A percentile compares a stretch with the other conserved stretches of the same genome.
These are phyloP conservation scores for Phocoena sinus DNA, from an alignment of 2,113 vertebrate species.

Conservation along the genomic window DNA sequence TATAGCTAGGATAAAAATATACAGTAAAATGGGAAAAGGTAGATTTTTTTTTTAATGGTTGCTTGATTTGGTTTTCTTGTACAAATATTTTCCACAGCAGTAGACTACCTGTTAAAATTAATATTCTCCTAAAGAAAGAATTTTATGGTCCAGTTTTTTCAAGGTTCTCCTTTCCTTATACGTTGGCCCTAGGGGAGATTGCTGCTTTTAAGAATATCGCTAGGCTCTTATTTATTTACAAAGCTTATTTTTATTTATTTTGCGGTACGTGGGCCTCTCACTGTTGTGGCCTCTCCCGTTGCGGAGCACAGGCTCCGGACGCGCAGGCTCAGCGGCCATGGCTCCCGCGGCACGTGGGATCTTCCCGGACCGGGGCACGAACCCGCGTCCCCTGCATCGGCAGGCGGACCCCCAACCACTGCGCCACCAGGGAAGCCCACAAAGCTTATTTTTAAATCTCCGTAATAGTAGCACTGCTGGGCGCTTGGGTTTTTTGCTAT, in stretches of 20 bases:
- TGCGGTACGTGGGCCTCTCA: no score
- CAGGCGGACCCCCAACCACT: no score
- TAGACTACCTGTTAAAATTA: conserved; percentile 22
- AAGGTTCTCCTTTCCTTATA: background rate
- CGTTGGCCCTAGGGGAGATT: background rate
- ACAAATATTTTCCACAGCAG: conserved; percentile 5
- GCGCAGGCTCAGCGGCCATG: no score
- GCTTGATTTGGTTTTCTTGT: conserved; percentile 13
- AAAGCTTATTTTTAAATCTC: conserved; percentile 19
- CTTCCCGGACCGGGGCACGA: no score
- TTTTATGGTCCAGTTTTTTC: background rate
- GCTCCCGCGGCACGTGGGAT: no score
- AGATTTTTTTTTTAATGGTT: background rate
- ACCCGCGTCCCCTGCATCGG: no score
- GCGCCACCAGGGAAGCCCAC: background rate
- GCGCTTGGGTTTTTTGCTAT: background rate
- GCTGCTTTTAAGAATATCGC: background rate
- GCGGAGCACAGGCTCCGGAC: no score
- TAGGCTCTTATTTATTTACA: background rate
- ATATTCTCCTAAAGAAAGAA: background rate
- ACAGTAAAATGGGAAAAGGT: background rate
- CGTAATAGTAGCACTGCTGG: background rate
- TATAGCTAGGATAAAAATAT: background rate
- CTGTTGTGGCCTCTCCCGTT: no score
- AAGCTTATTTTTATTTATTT: background rate